Conservation (phyloP, 2,888 invertebrate genomes). For the Atrina japonica region DNA sequence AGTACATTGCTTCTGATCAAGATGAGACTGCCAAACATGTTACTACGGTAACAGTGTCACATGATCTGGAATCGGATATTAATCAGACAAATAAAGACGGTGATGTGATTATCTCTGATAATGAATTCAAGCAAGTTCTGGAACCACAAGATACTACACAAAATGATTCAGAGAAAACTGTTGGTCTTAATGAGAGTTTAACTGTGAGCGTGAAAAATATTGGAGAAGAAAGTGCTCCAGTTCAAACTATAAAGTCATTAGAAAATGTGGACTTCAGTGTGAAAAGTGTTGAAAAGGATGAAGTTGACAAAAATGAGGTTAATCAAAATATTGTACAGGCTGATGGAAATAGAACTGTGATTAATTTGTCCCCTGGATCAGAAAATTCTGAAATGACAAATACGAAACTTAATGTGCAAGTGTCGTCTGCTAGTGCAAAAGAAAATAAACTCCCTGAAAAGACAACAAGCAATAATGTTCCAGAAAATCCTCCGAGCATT, state of each 20-base stretch:
- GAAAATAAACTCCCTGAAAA: conserved; percentile 4
- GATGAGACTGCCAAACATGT: background rate
- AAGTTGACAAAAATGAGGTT: background rate
- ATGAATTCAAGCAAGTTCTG: too few species aligned
- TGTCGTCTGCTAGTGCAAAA: background rate
- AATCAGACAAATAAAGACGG: too few species aligned
- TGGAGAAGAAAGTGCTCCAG: background rate
- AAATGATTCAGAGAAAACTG: too few species aligned
- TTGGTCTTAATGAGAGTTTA: too few species aligned
- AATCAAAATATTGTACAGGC: too few species aligned
- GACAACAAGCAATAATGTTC: conserved; percentile 5
- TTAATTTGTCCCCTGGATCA: conserved; percentile 46
- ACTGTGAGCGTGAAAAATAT: background rate
- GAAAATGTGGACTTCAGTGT: background rate
- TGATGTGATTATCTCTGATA: too few species aligned
- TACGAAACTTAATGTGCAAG: conserved; percentile 15
- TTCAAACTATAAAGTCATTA: background rate
- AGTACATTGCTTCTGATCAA: background rate
- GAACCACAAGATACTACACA: too few species aligned
- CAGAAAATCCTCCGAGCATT: background rate
- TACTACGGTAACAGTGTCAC: too few species aligned
- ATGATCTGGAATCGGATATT: too few species aligned
- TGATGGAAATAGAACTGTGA: conserved; percentile 17
- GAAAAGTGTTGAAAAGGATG: background rate
- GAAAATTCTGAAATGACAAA: conserved; percentile 30